These are phyloP conservation scores for Cybosia mesomella DNA, from an alignment of 2,888 invertebrate species.

Conservation along the genomic window DNA sequence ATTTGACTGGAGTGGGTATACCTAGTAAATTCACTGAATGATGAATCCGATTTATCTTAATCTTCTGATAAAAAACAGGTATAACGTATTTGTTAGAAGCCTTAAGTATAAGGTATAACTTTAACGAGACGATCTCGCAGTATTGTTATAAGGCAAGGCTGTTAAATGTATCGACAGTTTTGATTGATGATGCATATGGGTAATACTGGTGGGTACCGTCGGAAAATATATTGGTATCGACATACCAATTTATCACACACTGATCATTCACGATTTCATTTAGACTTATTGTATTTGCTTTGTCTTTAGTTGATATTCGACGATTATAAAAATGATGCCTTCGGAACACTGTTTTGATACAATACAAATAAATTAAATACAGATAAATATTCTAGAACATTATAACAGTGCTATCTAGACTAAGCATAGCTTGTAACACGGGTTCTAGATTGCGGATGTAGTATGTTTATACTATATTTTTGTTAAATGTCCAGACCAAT, in stretches of 20 bases:
- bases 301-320: neutral
- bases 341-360: neutral
- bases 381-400: no score
- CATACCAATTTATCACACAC: slow-evolving; percentile 63
- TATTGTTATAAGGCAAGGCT: slow-evolving; percentile 57
- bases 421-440: no score
- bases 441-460: no score
- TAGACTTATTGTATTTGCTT: neutral
- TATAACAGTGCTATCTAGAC: no score
- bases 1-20: no score
- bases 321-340: slow-evolving; percentile 1
- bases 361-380: neutral
- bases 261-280: slow-evolving; percentile 55
- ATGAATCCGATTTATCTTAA: neutral
- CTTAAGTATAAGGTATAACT: neutral
- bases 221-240: slow-evolving; percentile 65
- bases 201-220: slow-evolving; percentile 40
- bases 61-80: neutral
- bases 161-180: slow-evolving; percentile 63
- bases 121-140: slow-evolving; percentile 29
- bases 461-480: no score
- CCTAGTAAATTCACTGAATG: no score
- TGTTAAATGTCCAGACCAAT: no score
- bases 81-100: neutral
- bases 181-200: slow-evolving; percentile 73